Evolutionary conservation across 1,140 invertebrate genomes (phyloP).

Genomic region (Drosophila elegans): DNA sequence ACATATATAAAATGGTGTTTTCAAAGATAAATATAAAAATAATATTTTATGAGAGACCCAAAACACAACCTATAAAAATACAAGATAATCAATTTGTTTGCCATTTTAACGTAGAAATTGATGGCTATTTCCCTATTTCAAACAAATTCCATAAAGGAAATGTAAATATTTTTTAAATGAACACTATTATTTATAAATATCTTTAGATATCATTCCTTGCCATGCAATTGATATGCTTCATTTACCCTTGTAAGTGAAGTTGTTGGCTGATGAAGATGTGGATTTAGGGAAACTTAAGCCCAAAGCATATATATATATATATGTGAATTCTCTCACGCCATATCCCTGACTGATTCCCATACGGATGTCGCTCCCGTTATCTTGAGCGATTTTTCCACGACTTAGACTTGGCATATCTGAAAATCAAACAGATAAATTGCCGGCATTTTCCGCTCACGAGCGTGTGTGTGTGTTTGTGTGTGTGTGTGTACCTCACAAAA

Average conservation of each 20-base stretch:
- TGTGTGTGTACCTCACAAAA: conserved; percentile 14
- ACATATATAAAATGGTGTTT: no score
- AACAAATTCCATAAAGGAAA: no score
- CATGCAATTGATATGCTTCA: background rate
- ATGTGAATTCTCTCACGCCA: background rate
- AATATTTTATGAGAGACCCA: no score
- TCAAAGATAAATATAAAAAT: no score
- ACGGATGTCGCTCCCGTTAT: conserved; percentile 23
- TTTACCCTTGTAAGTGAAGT: background rate
- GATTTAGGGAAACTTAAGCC: background rate
- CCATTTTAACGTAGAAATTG: no score
- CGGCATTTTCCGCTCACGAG: conserved; percentile 56
- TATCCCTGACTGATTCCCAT: conserved; percentile 36
- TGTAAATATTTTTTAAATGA: no score
- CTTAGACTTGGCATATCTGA: conserved; percentile 53
- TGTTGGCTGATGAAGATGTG: background rate
- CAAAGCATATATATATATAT: background rate
- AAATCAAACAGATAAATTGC: conserved; percentile 79
- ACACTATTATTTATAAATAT: background rate
- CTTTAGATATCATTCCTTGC: background rate
- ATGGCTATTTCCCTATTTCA: no score
- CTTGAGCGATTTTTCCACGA: conserved; percentile 32
- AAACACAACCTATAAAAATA: no score
- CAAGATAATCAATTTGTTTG: no score
- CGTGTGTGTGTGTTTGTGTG: conserved; percentile 29